Conservation (phyloP, 2,888 invertebrate genomes). For the Orchesellides sinensis region DNA sequence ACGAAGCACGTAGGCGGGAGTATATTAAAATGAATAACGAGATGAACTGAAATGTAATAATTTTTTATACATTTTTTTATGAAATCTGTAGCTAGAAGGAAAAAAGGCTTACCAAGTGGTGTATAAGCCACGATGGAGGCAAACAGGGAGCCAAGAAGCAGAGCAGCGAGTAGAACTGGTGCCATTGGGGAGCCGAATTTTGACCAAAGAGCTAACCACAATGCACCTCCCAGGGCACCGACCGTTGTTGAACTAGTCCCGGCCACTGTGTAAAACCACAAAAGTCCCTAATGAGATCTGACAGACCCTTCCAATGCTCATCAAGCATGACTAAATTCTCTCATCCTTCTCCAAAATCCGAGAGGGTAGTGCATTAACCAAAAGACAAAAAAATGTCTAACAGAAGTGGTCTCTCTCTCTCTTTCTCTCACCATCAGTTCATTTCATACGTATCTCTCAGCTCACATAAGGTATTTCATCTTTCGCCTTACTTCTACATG, state of each 20-base stretch:
- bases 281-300: constrained; percentile 69
- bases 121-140: constrained; percentile 81
- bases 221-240: constrained; percentile 81
- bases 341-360: constrained; percentile 63
- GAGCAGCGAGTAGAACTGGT: constrained; percentile 80
- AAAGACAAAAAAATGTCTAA: too few species aligned
- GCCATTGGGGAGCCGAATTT: constrained; percentile 81
- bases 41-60: constrained; percentile 9
- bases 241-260: constrained; percentile 79
- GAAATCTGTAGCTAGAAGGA: constrained; percentile 2
- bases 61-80: constrained; percentile 7
- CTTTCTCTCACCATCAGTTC: constrained; percentile 4
- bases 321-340: constrained; percentile 68
- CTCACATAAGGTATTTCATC: constrained; percentile 27
- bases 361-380: constrained; percentile 22
- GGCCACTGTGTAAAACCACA: constrained; percentile 77
- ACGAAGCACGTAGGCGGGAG: too few species aligned
- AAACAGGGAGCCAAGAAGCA: constrained; percentile 82
- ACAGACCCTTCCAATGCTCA: constrained; percentile 69
- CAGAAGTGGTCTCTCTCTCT: constrained; percentile 26
- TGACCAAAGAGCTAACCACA: constrained; percentile 83
- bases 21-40: too few species aligned
- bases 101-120: constrained; percentile 80
- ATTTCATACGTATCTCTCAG: constrained; percentile 19
- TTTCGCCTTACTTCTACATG: neutral